A percentile compares a stretch with the other conserved stretches of the same genome.
phyloP scores from a whole-genome alignment of 2,888 invertebrate genomes.

The Actias luna region DNA sequence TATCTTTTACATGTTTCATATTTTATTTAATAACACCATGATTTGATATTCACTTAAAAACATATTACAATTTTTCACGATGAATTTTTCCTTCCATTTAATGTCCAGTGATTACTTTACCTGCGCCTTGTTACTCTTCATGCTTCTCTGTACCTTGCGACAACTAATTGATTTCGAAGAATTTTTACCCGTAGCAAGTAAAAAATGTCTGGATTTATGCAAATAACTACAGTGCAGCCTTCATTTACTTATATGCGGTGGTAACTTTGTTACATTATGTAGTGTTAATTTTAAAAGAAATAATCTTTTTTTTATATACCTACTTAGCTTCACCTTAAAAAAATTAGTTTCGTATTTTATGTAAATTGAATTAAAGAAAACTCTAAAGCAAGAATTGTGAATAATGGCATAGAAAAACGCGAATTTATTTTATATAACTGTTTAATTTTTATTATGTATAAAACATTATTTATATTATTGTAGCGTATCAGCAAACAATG shows the following conservation, averaged over 20 bases:
- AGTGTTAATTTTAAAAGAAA: neutral
- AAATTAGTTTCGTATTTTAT: too few relatives aligned
- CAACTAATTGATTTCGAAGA: neutral
- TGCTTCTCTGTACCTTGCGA: neutral
- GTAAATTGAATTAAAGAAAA: neutral
- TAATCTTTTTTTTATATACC: neutral
- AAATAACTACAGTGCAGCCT: neutral
- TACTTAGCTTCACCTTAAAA: too few relatives aligned
- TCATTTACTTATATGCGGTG: neutral
- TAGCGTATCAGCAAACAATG: constrained; percentile 32
- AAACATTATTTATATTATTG: constrained; percentile 6
- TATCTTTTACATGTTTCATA: constrained; percentile 43
- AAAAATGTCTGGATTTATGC: neutral
- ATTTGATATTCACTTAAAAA: neutral
- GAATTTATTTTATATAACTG: neutral
- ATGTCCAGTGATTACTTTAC: neutral
- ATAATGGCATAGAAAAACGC: neutral
- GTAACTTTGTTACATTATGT: neutral
- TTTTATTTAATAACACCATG: constrained; percentile 42
- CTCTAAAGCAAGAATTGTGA: too few relatives aligned
- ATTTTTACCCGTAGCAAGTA: neutral
- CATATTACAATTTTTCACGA: neutral
- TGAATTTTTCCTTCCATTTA: neutral
- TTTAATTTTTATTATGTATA: neutral
- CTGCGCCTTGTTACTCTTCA: neutral